Evolutionary conservation across 2,113 vertebrate species (phyloP).

Genomic region (Varanus komodoensis): DNA sequence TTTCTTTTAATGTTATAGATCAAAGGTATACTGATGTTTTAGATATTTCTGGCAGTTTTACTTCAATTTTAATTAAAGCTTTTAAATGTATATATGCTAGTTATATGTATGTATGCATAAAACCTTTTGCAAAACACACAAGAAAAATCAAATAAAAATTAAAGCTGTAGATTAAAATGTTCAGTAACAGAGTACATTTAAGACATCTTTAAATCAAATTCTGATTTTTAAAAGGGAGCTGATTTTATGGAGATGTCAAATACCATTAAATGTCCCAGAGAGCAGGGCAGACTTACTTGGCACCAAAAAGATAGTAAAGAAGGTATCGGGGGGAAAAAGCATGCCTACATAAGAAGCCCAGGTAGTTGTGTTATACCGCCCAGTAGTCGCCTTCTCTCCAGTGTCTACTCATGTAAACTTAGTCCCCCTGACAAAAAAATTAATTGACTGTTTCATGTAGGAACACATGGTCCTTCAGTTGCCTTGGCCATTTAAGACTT

Average conservation of each 20-base stretch:
- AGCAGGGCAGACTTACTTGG: neutral
- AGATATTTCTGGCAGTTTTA: neutral
- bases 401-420: neutral
- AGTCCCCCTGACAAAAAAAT: neutral
- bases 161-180: neutral
- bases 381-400: too few species aligned
- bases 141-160: conserved; percentile 1
- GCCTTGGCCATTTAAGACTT: neutral
- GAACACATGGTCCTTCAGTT: neutral
- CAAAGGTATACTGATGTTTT: neutral
- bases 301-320: neutral
- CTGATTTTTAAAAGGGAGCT: neutral
- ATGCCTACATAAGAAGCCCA: neutral
- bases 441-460: neutral
- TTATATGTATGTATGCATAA: too few species aligned
- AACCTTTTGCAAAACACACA: neutral
- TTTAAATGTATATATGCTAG: neutral
- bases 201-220: neutral
- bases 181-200: neutral
- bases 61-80: neutral
- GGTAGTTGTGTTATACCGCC: neutral
- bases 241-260: neutral
- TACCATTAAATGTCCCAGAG: neutral
- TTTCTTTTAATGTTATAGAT: neutral
- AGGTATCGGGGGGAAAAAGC: neutral